phyloP scores from a whole-genome alignment of 2,797 vertebrate genomes.

The Distichodus sexfasciatus region DNA sequence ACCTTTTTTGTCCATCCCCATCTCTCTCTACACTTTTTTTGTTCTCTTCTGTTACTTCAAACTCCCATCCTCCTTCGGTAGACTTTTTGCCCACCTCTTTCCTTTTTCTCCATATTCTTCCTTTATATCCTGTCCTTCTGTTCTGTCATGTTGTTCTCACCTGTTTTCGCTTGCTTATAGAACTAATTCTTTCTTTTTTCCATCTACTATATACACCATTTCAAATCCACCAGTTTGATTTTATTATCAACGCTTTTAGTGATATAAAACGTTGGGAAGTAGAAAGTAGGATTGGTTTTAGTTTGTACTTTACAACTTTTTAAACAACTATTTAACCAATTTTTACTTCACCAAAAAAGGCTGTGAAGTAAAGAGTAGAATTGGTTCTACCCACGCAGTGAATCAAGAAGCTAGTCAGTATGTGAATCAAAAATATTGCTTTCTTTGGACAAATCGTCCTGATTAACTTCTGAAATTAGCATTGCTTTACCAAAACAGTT shows the following conservation, averaged over 20 bases:
- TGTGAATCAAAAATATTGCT: too few species aligned
- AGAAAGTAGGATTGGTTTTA: background rate
- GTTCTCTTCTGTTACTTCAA: background rate
- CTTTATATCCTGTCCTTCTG: background rate
- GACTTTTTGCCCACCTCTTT: background rate
- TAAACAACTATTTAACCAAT: too few species aligned
- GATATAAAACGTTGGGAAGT: background rate
- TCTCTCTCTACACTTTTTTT: constrained; percentile 2
- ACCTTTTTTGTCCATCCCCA: constrained; percentile 3
- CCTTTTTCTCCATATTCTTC: background rate
- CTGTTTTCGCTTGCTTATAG: background rate
- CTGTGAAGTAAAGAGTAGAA: background rate
- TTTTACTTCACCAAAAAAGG: too few species aligned
- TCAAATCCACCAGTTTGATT: background rate
- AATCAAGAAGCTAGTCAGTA: background rate
- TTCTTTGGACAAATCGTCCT: too few species aligned
- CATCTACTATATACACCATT: constrained; percentile 36
- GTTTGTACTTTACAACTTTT: too few species aligned
- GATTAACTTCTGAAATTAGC: too few species aligned
- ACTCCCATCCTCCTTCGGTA: background rate
- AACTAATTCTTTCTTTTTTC: constrained; percentile 44
- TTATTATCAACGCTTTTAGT: background rate
- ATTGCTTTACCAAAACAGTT: too few species aligned
- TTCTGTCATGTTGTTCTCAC: background rate
- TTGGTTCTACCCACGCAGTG: background rate